Conservation (phyloP, 37 sponge, comb jelly and placozoan species). For the Aplysina aerophoba region DNA sequence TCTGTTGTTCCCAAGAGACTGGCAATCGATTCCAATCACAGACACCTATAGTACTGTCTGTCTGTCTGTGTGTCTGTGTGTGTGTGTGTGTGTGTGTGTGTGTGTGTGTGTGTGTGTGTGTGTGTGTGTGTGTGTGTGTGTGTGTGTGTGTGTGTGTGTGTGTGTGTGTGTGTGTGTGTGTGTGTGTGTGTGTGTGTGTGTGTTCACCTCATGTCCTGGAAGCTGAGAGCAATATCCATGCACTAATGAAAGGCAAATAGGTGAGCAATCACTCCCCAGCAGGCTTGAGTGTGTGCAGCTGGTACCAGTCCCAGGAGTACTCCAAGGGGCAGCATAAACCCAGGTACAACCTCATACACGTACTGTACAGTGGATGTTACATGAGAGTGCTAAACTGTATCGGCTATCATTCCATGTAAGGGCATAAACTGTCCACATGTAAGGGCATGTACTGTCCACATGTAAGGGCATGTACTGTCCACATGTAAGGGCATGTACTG, state of each 20-base stretch:
- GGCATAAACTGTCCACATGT: too few species aligned
- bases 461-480: too few species aligned
- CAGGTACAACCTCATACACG: too few species aligned
- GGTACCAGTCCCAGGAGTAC: neutral
- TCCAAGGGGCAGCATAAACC: neutral
- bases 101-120: conserved; percentile 44
- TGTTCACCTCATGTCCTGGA: neutral
- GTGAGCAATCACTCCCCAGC: too few species aligned
- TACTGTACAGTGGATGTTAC: too few species aligned
- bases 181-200: conserved; percentile 11
- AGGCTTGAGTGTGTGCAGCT: too few species aligned
- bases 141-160: conserved; percentile 31
- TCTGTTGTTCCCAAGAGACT: neutral
- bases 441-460: too few species aligned
- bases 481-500: too few species aligned
- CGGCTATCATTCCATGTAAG: too few species aligned
- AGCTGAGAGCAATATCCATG: too few species aligned
- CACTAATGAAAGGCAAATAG: too few species aligned
- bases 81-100: conserved; percentile 41
- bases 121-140: conserved; percentile 42
- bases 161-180: conserved; percentile 38
- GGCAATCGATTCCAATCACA: neutral
- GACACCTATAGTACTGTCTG: neutral
- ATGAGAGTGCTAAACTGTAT: too few species aligned
- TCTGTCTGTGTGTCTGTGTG: conserved; percentile 37